Conservation (phyloP, 2,888 invertebrate genomes). For the Eurytoma adleriae region DNA sequence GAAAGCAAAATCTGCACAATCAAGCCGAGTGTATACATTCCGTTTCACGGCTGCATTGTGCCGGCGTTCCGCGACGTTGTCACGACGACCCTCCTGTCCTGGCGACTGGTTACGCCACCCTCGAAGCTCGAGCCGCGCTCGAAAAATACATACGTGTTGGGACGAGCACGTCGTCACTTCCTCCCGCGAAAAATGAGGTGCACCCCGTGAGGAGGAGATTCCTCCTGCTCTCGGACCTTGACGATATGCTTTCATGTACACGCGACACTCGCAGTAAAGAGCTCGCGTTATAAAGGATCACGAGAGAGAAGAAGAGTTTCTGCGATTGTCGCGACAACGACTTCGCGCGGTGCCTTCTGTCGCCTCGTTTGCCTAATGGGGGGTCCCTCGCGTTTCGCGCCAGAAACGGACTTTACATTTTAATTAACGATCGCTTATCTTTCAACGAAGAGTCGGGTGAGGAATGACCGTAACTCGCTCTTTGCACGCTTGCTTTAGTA, state of each 20-base stretch:
- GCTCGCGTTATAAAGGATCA: too few species aligned
- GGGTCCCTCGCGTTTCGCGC: not conserved
- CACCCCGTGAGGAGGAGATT: conserved; percentile 4
- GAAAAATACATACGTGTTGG: not conserved
- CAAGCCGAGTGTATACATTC: too few species aligned
- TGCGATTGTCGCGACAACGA: not conserved
- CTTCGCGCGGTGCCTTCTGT: not conserved
- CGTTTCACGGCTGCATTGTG: too few species aligned
- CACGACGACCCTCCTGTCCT: too few species aligned
- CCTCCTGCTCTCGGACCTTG: conserved; percentile 34
- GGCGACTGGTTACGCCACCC: not conserved
- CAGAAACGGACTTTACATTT: conserved; percentile 3
- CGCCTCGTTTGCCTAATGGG: conserved; percentile 15
- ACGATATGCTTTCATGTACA: conserved; percentile 13
- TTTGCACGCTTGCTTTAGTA: too few species aligned
- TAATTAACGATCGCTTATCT: not conserved
- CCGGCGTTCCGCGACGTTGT: too few species aligned
- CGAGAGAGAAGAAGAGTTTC: too few species aligned
- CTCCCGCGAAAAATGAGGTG: conserved; percentile 25
- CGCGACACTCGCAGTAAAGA: too few species aligned
- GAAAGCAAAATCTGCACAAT: too few species aligned
- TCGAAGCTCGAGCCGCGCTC: not conserved
- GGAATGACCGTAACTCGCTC: too few species aligned
- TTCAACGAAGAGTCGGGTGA: not conserved
- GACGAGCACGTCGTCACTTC: not conserved